These are phyloP conservation scores for Corapipo altera DNA, from an alignment of 2,113 vertebrate species.

Conservation along the genomic window DNA sequence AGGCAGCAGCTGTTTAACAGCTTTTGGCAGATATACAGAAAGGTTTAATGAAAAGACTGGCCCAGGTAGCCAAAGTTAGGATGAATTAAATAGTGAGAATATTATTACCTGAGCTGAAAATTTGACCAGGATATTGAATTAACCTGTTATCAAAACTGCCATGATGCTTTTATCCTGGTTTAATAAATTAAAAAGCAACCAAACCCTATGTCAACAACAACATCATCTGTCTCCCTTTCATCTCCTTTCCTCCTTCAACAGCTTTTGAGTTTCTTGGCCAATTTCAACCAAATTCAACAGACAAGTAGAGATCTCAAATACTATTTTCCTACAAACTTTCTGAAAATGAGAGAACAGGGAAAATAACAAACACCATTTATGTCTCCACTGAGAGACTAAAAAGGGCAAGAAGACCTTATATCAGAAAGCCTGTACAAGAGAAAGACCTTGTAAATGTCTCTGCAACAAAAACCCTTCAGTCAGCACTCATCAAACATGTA, in stretches of 20 bases:
- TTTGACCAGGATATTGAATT: constrained; percentile 15
- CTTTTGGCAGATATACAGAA: not conserved
- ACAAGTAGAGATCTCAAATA: not conserved
- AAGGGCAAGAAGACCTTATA: not conserved
- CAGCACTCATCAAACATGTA: not conserved
- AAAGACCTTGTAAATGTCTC: not conserved
- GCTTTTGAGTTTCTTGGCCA: not conserved
- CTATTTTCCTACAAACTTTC: not conserved
- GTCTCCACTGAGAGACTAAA: not conserved
- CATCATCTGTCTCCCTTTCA: not conserved
- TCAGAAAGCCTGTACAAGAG: not conserved
- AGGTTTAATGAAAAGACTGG: not conserved
- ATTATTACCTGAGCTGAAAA: not conserved
- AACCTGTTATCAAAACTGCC: not conserved
- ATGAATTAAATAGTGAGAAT: constrained; percentile 34
- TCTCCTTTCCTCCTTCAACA: not conserved
- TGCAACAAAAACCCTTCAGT: not conserved
- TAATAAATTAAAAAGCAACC: not conserved
- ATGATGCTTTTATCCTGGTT: not conserved
- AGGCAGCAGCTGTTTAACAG: not conserved
- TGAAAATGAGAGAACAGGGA: not conserved
- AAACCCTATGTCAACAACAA: not conserved
- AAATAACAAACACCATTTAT: not conserved
- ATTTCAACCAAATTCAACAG: not conserved
- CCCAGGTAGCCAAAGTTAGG: not conserved